Evolutionary conservation across 2,113 vertebrate genomes (phyloP), one percentile per base, ranked within the genome.

Genomic region (Cygnus buccinator): DNA sequence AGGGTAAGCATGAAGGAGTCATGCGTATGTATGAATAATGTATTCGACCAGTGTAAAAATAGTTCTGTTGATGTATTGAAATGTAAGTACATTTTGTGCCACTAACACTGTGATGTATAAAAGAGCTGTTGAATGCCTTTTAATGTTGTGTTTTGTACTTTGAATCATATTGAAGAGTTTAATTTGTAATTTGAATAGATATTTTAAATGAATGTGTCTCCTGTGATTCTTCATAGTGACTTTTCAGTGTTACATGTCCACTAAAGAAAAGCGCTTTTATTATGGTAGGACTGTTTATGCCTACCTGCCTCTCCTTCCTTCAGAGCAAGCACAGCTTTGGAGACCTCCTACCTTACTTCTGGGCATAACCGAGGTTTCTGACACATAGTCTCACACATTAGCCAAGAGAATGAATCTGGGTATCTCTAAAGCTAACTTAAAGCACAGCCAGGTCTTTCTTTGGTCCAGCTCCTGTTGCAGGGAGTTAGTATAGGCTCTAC

Each of bases 21-120:
- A 98, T 96, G 97, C 98, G 29, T 97, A 96, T 91, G 92, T 95
- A 97, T 76, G 92, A 97, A 93, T 79, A 90, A 89, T 89, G 91
- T 97, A 94, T 94, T 95, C 94, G 94, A 97, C 74, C 78, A 82
- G 88, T 96, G 94, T 97, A 96, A 97, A 96, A 94, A 85, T 80
- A 91, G 93, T 96, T 96, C 28, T 68, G 84, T 98, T 92, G 89
- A 88, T 95, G 97, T 97, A 96, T 97, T 91, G 97, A 96, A 90
- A 87, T 97, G 97, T 98, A 98, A 97, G 95, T 98, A 95, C 91
- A 89, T 97, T 97, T 97, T 97, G 98, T 98, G 98, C 98, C 98
- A 98, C 98, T 98, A 98, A 98, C 99, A 99, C 99, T 99, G 98
- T 99, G 99, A 99, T 98, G 98, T 98, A 98, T 93, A 97, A 96